Conservation (phyloP, 2,797 vertebrate genomes). For the Choloepus didactylus region DNA sequence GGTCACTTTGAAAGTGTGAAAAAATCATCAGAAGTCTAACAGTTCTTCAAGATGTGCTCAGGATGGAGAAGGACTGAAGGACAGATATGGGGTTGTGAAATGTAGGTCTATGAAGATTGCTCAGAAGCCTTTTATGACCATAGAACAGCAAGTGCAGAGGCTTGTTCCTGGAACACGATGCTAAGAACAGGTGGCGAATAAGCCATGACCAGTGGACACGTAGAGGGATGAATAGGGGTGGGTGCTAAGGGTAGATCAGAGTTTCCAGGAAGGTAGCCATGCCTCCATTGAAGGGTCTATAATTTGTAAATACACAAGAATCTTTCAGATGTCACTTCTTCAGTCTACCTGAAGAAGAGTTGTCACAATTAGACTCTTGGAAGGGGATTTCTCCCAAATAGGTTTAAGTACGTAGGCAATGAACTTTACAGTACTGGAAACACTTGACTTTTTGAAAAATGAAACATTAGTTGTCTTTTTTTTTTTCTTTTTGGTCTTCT, state of each 20-base stretch:
- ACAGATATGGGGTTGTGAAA: too few relatives aligned
- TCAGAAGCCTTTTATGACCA: neutral
- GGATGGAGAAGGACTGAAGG: neutral
- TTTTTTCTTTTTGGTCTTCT: neutral
- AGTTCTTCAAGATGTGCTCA: neutral
- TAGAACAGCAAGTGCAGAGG: accelerated
- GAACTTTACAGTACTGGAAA: neutral
- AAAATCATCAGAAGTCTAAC: neutral
- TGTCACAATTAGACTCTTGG: neutral
- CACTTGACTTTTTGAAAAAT: neutral
- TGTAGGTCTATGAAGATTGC: too few relatives aligned
- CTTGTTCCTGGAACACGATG: neutral
- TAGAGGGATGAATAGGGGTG: neutral
- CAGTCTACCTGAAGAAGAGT: neutral
- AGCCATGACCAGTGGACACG: neutral
- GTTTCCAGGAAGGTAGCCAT: neutral
- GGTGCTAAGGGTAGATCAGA: too few relatives aligned
- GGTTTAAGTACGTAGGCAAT: neutral
- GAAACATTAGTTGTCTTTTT: neutral
- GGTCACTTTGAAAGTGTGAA: neutral
- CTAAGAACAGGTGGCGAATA: neutral
- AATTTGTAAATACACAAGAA: neutral
- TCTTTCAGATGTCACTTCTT: neutral
- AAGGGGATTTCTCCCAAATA: neutral
- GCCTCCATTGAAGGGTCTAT: neutral